Percentiles rank a stretch among this genome's conserved stretches.
Evolutionary conservation across 2,113 vertebrate genomes (phyloP).

Genomic region (Morone saxatilis): DNA sequence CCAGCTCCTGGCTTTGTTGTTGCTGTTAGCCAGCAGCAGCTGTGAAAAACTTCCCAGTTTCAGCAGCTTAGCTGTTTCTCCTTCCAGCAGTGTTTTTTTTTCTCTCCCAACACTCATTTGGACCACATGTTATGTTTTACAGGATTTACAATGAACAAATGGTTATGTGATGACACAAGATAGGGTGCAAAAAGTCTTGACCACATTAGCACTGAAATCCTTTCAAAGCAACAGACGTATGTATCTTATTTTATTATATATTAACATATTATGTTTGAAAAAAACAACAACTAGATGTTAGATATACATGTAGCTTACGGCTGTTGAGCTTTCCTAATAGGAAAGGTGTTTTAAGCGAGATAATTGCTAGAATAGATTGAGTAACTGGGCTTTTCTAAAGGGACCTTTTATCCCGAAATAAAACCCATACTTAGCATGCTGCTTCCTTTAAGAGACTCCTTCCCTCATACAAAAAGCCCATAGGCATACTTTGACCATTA

Average conservation of each 20-base stretch:
- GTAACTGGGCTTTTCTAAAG: constrained; percentile 7
- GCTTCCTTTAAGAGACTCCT: constrained; percentile 13
- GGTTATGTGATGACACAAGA: not conserved
- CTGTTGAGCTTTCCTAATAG: not conserved
- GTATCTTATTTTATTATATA: no score
- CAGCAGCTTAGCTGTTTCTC: constrained; percentile 59
- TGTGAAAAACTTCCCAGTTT: constrained; percentile 52
- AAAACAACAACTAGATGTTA: not conserved
- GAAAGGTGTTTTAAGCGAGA: not conserved
- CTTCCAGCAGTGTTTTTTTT: constrained; percentile 56
- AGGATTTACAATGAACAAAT: constrained; percentile 28
- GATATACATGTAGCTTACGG: not conserved
- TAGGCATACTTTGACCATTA: not conserved
- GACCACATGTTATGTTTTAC: constrained; percentile 30
- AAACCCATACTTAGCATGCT: not conserved
- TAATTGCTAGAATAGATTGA: not conserved
- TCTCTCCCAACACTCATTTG: not conserved
- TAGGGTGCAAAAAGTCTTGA: not conserved
- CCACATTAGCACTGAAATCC: not conserved
- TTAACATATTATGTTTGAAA: no score
- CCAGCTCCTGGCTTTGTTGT: constrained; percentile 62
- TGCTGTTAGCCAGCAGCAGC: constrained; percentile 53
- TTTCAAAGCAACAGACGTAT: not conserved
- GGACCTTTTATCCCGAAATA: constrained; percentile 14
- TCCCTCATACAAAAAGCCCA: not conserved